Percentiles rank a stretch among this genome's conserved stretches.
phyloP scores from a whole-genome alignment of 1,140 invertebrate species.

The Charaxes varanes region DNA sequence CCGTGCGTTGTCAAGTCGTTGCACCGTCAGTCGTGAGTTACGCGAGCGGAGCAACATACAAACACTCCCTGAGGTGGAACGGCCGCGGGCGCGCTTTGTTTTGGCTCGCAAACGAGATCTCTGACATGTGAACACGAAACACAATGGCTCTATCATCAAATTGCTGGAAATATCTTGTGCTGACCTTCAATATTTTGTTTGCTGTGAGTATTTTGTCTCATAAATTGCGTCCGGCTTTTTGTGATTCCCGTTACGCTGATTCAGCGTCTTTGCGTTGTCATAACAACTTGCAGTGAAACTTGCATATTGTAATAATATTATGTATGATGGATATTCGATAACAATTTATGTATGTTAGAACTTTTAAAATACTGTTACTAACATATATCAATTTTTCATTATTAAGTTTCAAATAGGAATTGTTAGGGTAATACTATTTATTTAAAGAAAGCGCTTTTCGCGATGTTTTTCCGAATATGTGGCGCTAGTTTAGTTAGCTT shows the following conservation, averaged over 20 bases:
- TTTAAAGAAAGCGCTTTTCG: constrained; percentile 1
- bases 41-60: constrained; percentile 44
- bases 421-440: constrained; percentile 1
- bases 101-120: constrained; percentile 51
- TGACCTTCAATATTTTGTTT: constrained; percentile 66
- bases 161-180: constrained; percentile 70
- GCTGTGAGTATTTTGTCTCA: constrained; percentile 53
- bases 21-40: constrained; percentile 42
- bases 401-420: too few species aligned
- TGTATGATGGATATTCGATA: too few species aligned
- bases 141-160: constrained; percentile 67
- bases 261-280: constrained; percentile 49
- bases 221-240: constrained; percentile 30
- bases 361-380: too few species aligned
- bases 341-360: too few species aligned
- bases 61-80: constrained; percentile 63
- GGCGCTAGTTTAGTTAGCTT: constrained; percentile 44
- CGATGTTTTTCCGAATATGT: constrained; percentile 16
- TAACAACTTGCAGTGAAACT: constrained; percentile 40
- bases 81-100: constrained; percentile 51
- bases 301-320: too few species aligned
- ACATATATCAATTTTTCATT: too few species aligned
- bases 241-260: constrained; percentile 34
- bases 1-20: constrained; percentile 38
- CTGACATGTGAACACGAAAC: constrained; percentile 55